phyloP scores from a whole-genome alignment of 2,888 invertebrate genomes.

The Mimachlamys varia region DNA sequence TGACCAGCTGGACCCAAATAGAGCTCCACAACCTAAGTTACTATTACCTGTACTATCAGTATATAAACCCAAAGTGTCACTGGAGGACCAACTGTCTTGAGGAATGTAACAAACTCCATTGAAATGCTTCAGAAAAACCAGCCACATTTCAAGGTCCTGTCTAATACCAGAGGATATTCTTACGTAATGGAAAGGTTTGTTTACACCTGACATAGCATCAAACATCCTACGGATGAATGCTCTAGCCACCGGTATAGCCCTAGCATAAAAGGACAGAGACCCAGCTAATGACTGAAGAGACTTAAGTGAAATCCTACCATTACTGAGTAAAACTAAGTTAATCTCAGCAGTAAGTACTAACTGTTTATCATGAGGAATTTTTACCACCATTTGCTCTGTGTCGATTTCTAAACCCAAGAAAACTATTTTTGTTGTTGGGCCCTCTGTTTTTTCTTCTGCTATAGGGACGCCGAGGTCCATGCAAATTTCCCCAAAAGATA shows the following conservation, averaged over 20 bases:
- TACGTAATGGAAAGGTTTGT: too few species aligned
- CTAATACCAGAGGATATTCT: too few species aligned
- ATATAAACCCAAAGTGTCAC: neutral
- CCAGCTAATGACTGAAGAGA: neutral
- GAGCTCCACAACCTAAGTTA: neutral
- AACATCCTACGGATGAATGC: too few species aligned
- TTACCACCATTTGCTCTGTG: slow-evolving; percentile 28
- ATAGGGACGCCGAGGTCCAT: slow-evolving; percentile 40
- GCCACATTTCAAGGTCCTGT: too few species aligned
- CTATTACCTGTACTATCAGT: neutral
- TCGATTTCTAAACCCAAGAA: slow-evolving; percentile 41
- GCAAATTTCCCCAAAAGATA: slow-evolving; percentile 24
- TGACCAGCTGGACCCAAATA: neutral
- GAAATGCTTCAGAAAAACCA: too few species aligned
- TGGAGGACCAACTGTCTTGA: neutral
- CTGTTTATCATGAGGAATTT: slow-evolving; percentile 39
- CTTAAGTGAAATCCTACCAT: neutral
- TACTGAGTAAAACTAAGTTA: neutral
- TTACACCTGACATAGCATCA: too few species aligned
- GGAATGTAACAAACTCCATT: too few species aligned
- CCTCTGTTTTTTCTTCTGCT: slow-evolving; percentile 39
- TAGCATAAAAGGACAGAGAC: too few species aligned
- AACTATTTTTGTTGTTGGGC: slow-evolving; percentile 20
- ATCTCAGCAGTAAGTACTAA: neutral
- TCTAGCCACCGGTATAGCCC: too few species aligned